phyloP scores from a whole-genome alignment of 2,888 invertebrate genomes.

The Abrostola triplasia region DNA sequence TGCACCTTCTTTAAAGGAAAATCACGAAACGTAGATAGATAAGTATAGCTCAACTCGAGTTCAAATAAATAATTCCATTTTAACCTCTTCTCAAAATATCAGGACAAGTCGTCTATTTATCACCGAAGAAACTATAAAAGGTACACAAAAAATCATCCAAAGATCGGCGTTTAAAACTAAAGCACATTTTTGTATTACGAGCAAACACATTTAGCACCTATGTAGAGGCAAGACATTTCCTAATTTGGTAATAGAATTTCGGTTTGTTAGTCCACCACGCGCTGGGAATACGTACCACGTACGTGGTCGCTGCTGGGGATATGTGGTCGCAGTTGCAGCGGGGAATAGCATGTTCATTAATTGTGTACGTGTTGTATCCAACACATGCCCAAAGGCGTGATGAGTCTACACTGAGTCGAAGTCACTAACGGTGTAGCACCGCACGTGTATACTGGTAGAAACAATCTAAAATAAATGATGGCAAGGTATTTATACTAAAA shows the following conservation, averaged over 20 bases:
- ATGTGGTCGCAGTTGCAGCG: slow-evolving; percentile 56
- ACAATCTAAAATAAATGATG: too few relatives aligned
- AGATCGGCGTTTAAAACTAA: slow-evolving; percentile 18
- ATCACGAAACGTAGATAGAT: neutral
- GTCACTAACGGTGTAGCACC: neutral
- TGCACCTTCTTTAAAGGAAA: slow-evolving; percentile 20
- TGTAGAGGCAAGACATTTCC: slow-evolving; percentile 72
- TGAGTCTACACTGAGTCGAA: neutral
- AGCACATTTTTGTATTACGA: slow-evolving; percentile 38
- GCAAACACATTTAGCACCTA: slow-evolving; percentile 52
- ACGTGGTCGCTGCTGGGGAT: slow-evolving; percentile 67
- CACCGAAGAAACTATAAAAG: neutral
- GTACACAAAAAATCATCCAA: neutral
- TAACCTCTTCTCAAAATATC: too few relatives aligned
- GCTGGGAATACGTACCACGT: slow-evolving; percentile 76
- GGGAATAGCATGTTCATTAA: slow-evolving; percentile 23
- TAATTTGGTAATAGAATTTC: slow-evolving; percentile 85
- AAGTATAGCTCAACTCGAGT: too few relatives aligned
- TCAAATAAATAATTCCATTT: too few relatives aligned
- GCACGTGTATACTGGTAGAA: too few relatives aligned
- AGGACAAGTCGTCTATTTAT: too few relatives aligned
- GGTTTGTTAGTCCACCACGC: slow-evolving; percentile 82
- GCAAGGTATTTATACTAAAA: too few relatives aligned
- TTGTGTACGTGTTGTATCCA: slow-evolving; percentile 6
- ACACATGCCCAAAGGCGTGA: neutral